Conservation (phyloP, 2,113 vertebrate genomes). For the Atlantisia rogersi region DNA sequence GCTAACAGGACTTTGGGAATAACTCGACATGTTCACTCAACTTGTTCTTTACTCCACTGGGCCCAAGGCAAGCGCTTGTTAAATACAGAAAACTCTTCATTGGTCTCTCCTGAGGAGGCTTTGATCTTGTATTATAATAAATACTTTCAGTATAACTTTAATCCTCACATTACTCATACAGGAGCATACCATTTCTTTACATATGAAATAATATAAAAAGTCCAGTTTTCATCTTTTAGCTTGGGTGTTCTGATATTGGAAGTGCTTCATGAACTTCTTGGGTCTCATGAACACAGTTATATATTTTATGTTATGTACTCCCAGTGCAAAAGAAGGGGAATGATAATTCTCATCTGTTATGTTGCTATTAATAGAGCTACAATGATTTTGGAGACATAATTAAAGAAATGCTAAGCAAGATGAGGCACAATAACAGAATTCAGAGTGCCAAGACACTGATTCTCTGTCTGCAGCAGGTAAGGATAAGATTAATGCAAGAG, state of each 20-base stretch:
- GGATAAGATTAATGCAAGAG: conserved; percentile 43
- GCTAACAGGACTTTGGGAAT: neutral
- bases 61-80: neutral
- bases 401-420: conserved; percentile 86
- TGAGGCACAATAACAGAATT: conserved; percentile 83
- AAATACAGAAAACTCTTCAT: neutral
- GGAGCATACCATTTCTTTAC: neutral
- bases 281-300: neutral
- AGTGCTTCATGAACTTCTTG: neutral
- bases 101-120: neutral
- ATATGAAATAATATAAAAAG: neutral
- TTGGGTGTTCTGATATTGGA: neutral
- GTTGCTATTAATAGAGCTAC: conserved; percentile 75
- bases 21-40: neutral
- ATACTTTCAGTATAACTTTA: neutral
- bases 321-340: neutral
- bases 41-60: neutral
- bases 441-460: conserved; percentile 83
- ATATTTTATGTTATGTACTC: neutral
- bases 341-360: neutral
- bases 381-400: conserved; percentile 92
- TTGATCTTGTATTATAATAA: neutral
- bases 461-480: conserved; percentile 89
- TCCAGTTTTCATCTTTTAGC: neutral
- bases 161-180: neutral